Evolutionary conservation across 2,113 vertebrate genomes (phyloP).

Genomic region (Abramis brama): DNA sequence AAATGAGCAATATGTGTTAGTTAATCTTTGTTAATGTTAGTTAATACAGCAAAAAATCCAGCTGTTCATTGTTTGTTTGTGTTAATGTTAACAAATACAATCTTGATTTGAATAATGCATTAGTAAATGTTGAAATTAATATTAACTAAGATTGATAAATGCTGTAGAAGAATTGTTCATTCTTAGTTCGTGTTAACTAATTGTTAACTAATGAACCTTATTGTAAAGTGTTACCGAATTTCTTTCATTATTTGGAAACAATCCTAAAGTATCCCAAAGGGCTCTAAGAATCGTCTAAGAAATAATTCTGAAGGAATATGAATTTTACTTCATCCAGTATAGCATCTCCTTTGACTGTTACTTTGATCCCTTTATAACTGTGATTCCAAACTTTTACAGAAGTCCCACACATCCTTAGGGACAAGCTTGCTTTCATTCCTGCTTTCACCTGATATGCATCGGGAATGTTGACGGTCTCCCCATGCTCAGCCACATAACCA

Average conservation of each 20-base stretch:
- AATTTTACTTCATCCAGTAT: neutral
- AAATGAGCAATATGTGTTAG: no score
- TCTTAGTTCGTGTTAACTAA: no score
- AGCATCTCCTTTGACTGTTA: neutral
- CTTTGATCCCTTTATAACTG: neutral
- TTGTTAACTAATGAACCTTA: no score
- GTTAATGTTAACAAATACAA: no score
- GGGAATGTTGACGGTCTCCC: conserved; percentile 95
- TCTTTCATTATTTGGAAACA: neutral
- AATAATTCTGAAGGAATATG: no score
- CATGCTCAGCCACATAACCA: conserved; percentile 96
- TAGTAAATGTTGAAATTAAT: no score
- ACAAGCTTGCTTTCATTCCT: neutral
- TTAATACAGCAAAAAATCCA: no score
- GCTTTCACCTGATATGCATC: conserved; percentile 92
- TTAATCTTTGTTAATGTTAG: no score
- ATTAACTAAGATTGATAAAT: no score
- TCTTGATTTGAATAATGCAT: no score
- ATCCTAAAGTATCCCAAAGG: neutral
- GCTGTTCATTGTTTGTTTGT: no score
- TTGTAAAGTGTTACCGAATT: neutral
- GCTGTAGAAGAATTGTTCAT: no score
- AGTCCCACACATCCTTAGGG: neutral
- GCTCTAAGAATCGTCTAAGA: neutral
- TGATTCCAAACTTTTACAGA: neutral